phyloP scores from a whole-genome alignment of 1,140 invertebrate genomes.

The Hypsibius dujardini region DNA sequence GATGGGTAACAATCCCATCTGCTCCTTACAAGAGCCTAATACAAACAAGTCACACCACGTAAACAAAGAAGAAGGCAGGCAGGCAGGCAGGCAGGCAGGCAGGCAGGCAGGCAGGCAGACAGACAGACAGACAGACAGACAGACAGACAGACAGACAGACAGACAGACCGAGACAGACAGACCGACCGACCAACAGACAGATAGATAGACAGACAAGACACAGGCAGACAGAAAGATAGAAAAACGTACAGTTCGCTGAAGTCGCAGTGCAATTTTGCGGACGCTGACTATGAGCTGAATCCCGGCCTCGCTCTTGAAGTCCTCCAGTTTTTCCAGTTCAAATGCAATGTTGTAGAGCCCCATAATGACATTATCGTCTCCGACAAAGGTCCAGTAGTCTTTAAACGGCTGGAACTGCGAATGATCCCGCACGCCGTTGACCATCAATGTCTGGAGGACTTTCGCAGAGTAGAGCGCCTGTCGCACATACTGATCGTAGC shows the following conservation, averaged over 20 bases:
- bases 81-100: too few species aligned
- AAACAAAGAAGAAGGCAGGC: too few species aligned
- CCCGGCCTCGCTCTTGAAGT: not conserved
- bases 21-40: not conserved
- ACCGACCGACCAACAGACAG: too few species aligned
- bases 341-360: not conserved
- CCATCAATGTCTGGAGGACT: conserved; percentile 13
- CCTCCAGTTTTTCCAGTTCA: not conserved
- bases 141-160: too few species aligned
- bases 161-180: too few species aligned
- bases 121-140: too few species aligned
- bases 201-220: not conserved
- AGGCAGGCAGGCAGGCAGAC: too few species aligned
- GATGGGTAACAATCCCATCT: not conserved
- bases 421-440: not conserved
- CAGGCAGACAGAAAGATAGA: not conserved
- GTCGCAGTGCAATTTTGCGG: not conserved
- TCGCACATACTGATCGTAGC: not conserved
- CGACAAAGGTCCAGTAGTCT: conserved; percentile 2
- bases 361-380: not conserved
- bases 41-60: too few species aligned
- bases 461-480: not conserved
- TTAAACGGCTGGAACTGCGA: not conserved
- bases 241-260: not conserved
- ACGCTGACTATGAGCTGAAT: not conserved